phyloP scores from a whole-genome alignment of 1,140 invertebrate species.

The Cotesia typhae region DNA sequence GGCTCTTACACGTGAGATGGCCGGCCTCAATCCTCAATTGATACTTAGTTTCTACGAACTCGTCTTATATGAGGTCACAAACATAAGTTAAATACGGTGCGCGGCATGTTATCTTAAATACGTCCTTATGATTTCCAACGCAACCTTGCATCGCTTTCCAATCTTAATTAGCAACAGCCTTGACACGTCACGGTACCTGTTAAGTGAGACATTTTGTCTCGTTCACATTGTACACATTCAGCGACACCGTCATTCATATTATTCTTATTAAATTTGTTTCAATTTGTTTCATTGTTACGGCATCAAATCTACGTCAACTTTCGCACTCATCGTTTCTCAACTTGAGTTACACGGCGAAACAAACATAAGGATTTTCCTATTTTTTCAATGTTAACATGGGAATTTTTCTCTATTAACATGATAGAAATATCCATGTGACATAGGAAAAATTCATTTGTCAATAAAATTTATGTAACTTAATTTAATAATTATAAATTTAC shows the following conservation, averaged over 20 bases:
- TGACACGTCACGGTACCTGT: constrained; percentile 29
- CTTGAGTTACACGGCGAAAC: neutral
- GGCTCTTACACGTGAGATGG: too few species aligned
- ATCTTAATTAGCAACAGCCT: constrained; percentile 44
- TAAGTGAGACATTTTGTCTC: constrained; percentile 27
- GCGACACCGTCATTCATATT: constrained; percentile 9
- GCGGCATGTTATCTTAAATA: constrained; percentile 23
- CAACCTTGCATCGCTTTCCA: constrained; percentile 46
- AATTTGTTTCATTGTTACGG: neutral
- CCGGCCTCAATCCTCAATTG: too few species aligned
- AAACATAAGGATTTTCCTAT: too few species aligned
- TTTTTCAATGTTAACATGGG: too few species aligned
- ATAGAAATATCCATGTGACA: too few species aligned
- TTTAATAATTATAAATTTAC: too few species aligned
- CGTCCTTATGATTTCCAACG: constrained; percentile 32
- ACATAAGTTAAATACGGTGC: constrained; percentile 11
- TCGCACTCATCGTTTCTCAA: neutral
- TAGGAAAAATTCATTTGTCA: too few species aligned
- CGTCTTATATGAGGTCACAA: constrained; percentile 14
- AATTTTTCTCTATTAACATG: too few species aligned
- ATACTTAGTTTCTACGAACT: neutral
- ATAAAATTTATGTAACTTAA: too few species aligned
- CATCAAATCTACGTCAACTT: neutral
- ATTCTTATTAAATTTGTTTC: neutral
- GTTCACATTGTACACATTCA: constrained; percentile 6